Base-by-base conservation (phyloP, 2,888 invertebrate genomes). In the Leistus spinibarbis region DNA sequence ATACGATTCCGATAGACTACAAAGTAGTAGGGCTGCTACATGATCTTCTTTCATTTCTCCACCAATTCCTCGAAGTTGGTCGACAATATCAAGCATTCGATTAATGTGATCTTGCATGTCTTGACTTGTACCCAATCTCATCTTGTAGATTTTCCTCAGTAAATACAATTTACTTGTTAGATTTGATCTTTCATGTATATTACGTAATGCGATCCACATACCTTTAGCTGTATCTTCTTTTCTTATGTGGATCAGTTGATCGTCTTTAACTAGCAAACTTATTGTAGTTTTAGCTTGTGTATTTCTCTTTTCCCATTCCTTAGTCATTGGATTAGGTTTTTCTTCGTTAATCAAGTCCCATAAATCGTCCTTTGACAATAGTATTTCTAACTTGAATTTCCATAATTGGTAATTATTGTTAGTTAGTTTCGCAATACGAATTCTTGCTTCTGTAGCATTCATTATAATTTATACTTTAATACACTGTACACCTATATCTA, bases 151-250 rank as follows among this genome's bases (percentile, higher is more conserved):
- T n/a, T 68, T 68, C 54, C 68, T 53, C 20, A 68, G 23, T 19
- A 68, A 23, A 27, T 69, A 57, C 40, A 69, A 69, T 27, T 69
- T 69, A 60, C 27, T 69, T 27, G 27, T 20, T n/a, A n/a, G n/a
- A 57, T 69, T 69, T 57, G 69, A 22, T 69, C 69, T 57, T 23
- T 69, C 57, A 57, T 69, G 69, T 54, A 69, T 60, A 17, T 69
- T 69, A 17, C 40, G 24, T 60, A 69, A 60, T 57, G 57, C 69
- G 24, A 60, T 13, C 60, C 69, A 60, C 57, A 60, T 60, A 23
- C 20, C 54, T 4, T n/a, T 57, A 16, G 69, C 20, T 17, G 17
- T 69, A n/a, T 23, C 60, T 27, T 60, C 56, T 56, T 69, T 56
- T 57, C 69, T 60, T 24, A 69, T 19, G 27, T 60, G 23, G 10